A percentile compares a stretch with the other conserved stretches of the same genome.
Conservation (phyloP, 2,888 invertebrate species). For the Drosophila antonietae region DNA sequence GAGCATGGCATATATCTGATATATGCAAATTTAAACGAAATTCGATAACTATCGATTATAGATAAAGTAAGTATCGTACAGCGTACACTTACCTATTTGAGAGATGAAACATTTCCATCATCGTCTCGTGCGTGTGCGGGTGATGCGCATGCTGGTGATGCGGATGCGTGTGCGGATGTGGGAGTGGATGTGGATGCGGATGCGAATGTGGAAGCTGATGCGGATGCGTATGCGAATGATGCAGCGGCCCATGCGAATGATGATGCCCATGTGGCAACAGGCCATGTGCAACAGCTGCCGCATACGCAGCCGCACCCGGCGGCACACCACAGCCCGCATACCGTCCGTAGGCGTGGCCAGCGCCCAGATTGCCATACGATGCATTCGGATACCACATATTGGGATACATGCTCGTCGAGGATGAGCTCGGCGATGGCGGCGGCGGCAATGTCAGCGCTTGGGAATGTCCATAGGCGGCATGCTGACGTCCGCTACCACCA, state of each 20-base stretch:
- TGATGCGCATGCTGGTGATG: slow-evolving; percentile 41
- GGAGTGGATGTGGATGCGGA: slow-evolving; percentile 11
- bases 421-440: slow-evolving; percentile 29
- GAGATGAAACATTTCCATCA: slow-evolving; percentile 83
- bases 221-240: slow-evolving; percentile 44
- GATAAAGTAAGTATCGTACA: background rate
- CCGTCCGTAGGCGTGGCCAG: slow-evolving; percentile 34
- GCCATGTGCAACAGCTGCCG: slow-evolving; percentile 31
- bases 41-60: slow-evolving; percentile 1
- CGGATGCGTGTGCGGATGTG: slow-evolving; percentile 21
- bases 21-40: background rate
- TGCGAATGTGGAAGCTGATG: slow-evolving; percentile 28
- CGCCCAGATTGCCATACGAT: slow-evolving; percentile 57
- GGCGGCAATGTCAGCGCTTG: slow-evolving; percentile 39
- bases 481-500: slow-evolving; percentile 25
- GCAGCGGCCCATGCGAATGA: slow-evolving; percentile 42
- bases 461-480: slow-evolving; percentile 64
- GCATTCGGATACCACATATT: slow-evolving; percentile 83
- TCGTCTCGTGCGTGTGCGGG: slow-evolving; percentile 74
- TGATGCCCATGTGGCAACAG: slow-evolving; percentile 36
- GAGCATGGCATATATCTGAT: too few relatives aligned
- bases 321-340: slow-evolving; percentile 43
- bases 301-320: slow-evolving; percentile 23
- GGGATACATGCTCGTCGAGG: slow-evolving; percentile 60
- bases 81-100: slow-evolving; percentile 82